Conservation (phyloP, 2,113 vertebrate species). For the Proteles cristata region DNA sequence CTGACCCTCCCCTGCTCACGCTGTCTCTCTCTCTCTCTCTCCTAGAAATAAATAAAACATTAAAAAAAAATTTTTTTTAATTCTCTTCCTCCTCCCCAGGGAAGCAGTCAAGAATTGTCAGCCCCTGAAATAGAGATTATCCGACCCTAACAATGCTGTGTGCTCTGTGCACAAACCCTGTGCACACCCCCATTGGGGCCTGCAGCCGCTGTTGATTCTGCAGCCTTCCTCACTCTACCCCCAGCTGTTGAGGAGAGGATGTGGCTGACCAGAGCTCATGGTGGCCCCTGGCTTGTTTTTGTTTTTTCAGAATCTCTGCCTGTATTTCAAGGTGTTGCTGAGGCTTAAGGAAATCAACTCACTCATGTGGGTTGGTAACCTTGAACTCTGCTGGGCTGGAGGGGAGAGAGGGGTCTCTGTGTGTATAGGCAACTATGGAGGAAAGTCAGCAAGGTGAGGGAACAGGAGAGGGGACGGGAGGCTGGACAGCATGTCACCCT, state of each 20-base stretch:
- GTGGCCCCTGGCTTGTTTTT: not conserved
- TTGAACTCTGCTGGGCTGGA: not conserved
- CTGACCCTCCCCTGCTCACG: too few relatives aligned
- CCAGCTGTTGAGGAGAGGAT: accelerated
- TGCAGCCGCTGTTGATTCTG: accelerated
- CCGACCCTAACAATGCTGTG: too few relatives aligned
- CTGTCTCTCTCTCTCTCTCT: too few relatives aligned
- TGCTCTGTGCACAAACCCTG: not conserved
- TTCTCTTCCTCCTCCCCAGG: not conserved
- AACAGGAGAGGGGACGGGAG: accelerated
- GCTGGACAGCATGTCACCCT: accelerated
- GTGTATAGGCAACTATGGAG: not conserved
- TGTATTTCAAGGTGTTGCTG: not conserved
- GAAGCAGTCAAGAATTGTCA: not conserved
- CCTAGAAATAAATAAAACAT: too few relatives aligned
- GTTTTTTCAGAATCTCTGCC: not conserved
- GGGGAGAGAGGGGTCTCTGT: not conserved
- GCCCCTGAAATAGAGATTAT: not conserved
- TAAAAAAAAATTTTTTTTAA: too few relatives aligned
- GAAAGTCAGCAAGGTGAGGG: not conserved
- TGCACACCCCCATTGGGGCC: accelerated
- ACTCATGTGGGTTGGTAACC: not conserved
- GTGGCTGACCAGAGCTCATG: not conserved
- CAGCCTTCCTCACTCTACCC: too few relatives aligned
- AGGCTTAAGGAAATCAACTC: not conserved